A percentile compares a stretch with the other conserved stretches of the same genome.
These are phyloP conservation scores for Cryptotermes secundus DNA, from an alignment of 1,140 invertebrate genomes.

Conservation along the genomic window DNA sequence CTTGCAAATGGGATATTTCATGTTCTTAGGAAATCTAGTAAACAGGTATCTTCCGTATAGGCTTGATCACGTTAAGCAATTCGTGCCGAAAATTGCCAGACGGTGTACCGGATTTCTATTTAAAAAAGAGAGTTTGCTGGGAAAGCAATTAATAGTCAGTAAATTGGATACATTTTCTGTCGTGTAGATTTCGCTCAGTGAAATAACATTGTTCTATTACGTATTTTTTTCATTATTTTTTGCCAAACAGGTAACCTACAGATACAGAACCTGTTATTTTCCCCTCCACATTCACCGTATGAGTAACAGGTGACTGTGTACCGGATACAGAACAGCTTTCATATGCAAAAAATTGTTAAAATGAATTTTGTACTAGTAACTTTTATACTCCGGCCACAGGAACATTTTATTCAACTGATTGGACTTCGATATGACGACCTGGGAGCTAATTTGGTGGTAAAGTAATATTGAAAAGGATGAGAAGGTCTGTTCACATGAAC, in stretches of 20 bases:
- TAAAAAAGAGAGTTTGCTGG: not conserved
- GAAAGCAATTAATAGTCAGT: not conserved
- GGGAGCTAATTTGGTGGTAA: not conserved
- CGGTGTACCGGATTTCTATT: too few species aligned
- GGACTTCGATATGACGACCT: not conserved
- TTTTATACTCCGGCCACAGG: not conserved
- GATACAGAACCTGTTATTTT: not conserved
- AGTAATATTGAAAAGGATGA: not conserved
- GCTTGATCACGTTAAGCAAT: too few species aligned
- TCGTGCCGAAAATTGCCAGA: too few species aligned
- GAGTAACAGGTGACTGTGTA: not conserved
- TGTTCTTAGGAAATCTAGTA: too few species aligned
- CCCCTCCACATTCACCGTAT: not conserved
- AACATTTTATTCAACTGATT: not conserved
- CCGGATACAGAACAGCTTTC: not conserved
- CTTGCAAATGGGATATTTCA: too few species aligned
- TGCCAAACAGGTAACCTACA: not conserved
- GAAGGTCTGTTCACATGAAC: not conserved
- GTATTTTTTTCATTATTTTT: not conserved
- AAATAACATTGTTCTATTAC: not conserved
- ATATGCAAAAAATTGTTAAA: not conserved
- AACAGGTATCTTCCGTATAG: too few species aligned
- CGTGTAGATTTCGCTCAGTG: not conserved
- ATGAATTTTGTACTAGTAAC: not conserved
- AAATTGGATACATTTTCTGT: not conserved